phyloP scores from a whole-genome alignment of 2,113 vertebrate genomes.

The Elephantulus edwardii region DNA sequence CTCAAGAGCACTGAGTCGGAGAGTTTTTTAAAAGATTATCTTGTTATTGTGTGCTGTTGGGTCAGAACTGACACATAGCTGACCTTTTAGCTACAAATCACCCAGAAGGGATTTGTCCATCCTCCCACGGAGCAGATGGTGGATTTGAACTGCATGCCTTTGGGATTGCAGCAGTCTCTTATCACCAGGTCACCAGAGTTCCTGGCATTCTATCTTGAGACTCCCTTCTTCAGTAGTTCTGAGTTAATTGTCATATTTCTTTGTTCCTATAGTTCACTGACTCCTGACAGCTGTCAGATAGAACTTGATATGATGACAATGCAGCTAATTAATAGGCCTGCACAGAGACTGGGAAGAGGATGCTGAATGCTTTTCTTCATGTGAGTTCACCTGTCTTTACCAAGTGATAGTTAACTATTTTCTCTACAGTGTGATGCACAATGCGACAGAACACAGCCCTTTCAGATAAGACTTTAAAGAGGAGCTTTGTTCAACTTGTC shows the following conservation, averaged over 20 bases:
- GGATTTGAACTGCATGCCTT: no score
- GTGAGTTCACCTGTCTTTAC: not conserved
- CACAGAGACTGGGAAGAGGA: not conserved
- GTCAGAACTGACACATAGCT: no score
- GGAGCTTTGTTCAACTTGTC: not conserved
- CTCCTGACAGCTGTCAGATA: slow-evolving; percentile 29
- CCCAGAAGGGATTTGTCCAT: no score
- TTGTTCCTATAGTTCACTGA: slow-evolving; percentile 1
- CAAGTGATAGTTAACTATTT: slow-evolving; percentile 14
- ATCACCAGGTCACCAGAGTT: no score
- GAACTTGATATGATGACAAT: not conserved
- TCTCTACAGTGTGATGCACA: not conserved
- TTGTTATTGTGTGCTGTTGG: no score
- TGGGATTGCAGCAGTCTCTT: no score
- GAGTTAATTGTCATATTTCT: not conserved
- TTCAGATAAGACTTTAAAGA: not conserved
- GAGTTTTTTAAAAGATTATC: no score
- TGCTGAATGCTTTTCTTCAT: not conserved
- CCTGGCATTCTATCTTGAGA: not conserved
- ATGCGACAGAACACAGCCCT: not conserved
- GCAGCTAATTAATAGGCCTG: slow-evolving; percentile 3
- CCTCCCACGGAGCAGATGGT: no score
- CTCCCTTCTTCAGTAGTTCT: not conserved
- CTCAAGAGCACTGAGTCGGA: no score
- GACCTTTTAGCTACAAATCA: no score